A percentile compares a stretch with the other conserved stretches of the same genome.
phyloP scores from a whole-genome alignment of 1,140 invertebrate genomes.

The Galleria mellonella region DNA sequence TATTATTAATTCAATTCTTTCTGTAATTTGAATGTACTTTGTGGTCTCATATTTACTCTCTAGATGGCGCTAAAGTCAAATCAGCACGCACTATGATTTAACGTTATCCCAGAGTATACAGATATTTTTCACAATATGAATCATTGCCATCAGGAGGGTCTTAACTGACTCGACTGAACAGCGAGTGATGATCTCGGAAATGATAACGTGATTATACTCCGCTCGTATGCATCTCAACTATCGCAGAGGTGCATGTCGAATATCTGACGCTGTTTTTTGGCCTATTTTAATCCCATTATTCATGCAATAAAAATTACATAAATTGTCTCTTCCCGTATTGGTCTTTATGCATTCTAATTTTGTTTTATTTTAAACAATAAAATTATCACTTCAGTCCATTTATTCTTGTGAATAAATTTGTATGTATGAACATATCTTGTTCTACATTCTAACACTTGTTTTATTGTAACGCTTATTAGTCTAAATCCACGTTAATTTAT shows the following conservation, averaged over 20 bases:
- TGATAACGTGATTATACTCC: constrained; percentile 46
- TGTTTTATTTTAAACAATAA: no score
- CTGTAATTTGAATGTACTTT: no score
- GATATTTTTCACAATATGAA: neutral
- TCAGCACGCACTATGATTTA: constrained; percentile 23
- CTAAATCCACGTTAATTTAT: no score
- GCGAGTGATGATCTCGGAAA: constrained; percentile 51
- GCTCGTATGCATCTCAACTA: constrained; percentile 47
- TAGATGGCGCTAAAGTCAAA: constrained; percentile 25
- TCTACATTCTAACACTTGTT: no score
- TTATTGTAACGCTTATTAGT: no score
- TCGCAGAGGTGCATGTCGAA: constrained; percentile 47
- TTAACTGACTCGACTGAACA: constrained; percentile 67
- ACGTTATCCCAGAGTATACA: neutral
- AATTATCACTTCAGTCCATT: no score
- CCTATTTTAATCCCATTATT: neutral
- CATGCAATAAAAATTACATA: no score
- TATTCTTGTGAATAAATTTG: no score
- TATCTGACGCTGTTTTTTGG: constrained; percentile 53
- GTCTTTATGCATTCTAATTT: no score
- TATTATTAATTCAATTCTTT: no score
- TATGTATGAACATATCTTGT: no score
- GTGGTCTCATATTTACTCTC: neutral
- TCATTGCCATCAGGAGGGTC: constrained; percentile 57
- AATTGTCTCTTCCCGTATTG: no score